Evolutionary conservation across 1,140 invertebrate species (phyloP), one percentile per base, ranked within the genome.

Genomic region (Propsilocerus akamusi): DNA sequence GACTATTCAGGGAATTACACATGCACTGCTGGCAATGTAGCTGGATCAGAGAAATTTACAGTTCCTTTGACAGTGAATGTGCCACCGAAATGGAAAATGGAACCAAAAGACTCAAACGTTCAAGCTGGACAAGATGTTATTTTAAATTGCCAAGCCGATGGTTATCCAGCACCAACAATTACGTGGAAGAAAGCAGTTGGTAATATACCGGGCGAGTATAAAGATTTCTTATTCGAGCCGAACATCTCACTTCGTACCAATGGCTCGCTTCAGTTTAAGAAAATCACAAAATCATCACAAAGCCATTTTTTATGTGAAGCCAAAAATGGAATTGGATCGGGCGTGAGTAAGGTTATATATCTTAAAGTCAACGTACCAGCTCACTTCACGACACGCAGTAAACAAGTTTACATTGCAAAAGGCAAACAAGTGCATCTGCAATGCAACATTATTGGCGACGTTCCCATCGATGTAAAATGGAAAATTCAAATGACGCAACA

Each of bases 251-350:
- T 87, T 51, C 78, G 84, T 59, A 74, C 79, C 51, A 89, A 89
- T 60, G 86, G 86, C 3, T 85, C 85, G 2, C 70, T 89, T 17
- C 74, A 80, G 46, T 88, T 90, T 58, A 77, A 77, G 51, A 75
- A 84, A 57, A 79, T 88, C 30, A 79, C 76, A 53, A 88, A 89
- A 62, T 80, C 83, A 52, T 86, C 83, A 60, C 85, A 89, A 62
- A 89, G 90, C 2, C 83, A 86, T 60, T 96, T 94, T 61, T 69
- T 95, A 8, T 96, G 92, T 68, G 89, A 94, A 58, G 87, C 88
- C 0, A 80, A 86, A 55, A 96, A 96, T 61, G 83, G 81, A 47
- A 87, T 95, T 53, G 89, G 89, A 3, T 78, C 83, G 22, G 86
- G 85, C 2, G 74, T 91, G 12, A 88, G 84, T 67, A 90, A 89